A percentile compares a stretch with the other conserved stretches of the same genome.
Conservation (phyloP, 2,113 vertebrate species). For the Stegostoma tigrinum region DNA sequence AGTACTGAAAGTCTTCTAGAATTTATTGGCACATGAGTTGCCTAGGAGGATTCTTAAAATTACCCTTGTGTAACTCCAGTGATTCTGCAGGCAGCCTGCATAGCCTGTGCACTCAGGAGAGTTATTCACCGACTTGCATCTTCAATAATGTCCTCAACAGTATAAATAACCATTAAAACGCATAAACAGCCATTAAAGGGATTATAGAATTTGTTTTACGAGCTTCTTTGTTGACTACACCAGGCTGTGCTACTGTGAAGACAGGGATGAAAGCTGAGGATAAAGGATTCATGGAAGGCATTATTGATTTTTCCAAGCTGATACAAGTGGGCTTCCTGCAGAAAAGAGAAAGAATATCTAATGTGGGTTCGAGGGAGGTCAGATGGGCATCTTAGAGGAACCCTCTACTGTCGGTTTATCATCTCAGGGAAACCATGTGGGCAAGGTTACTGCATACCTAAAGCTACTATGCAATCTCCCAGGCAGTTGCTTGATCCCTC, state of each 20-base stretch:
- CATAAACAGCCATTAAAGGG: neutral
- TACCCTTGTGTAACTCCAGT: neutral
- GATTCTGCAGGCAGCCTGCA: neutral
- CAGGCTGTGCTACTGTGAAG: neutral
- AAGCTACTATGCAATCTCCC: neutral
- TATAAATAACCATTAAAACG: neutral
- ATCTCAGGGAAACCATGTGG: neutral
- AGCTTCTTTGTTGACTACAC: neutral
- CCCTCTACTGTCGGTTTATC: neutral
- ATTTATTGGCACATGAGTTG: too few species aligned
- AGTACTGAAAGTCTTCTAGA: too few species aligned
- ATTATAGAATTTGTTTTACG: neutral
- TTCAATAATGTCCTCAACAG: neutral
- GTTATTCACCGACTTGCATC: neutral
- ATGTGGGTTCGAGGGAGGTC: neutral
- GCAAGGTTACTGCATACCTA: neutral
- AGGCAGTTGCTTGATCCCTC: neutral
- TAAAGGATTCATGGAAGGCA: neutral
- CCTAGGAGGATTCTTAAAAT: too few species aligned
- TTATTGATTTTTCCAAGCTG: conserved; percentile 7
- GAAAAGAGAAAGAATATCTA: conserved; percentile 12
- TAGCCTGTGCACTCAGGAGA: neutral
- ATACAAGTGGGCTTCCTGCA: neutral
- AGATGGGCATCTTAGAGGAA: neutral
- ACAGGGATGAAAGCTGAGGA: neutral